Conservation (phyloP, 1,140 invertebrate species). For the Papilio dardanus region DNA sequence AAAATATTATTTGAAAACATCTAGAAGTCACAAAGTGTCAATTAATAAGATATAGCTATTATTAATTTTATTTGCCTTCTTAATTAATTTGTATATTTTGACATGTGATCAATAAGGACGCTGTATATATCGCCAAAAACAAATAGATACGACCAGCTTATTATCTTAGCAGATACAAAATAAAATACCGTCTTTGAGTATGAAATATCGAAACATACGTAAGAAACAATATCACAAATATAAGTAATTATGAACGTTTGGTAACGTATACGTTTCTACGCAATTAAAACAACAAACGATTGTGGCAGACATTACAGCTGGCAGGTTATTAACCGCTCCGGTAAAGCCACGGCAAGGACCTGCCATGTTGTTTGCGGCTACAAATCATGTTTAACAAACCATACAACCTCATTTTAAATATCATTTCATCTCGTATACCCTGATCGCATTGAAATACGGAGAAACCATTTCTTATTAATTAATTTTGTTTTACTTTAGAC, state of each 20-base stretch:
- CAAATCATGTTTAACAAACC: constrained; percentile 30
- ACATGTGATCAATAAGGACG: not conserved
- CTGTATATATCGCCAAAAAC: not conserved
- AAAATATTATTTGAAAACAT: no score
- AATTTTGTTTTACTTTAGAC: not conserved
- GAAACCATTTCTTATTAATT: not conserved
- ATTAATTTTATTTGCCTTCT: not conserved
- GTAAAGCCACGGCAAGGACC: constrained; percentile 42
- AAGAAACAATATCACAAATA: not conserved
- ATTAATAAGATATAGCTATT: no score
- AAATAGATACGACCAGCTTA: not conserved
- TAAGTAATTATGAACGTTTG: constrained; percentile 4
- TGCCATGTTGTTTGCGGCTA: constrained; percentile 46
- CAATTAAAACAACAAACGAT: constrained; percentile 24
- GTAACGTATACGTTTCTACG: not conserved
- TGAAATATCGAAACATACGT: not conserved
- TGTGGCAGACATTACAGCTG: constrained; percentile 10
- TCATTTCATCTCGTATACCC: not conserved
- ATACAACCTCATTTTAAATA: constrained; percentile 28
- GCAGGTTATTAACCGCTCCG: constrained; percentile 42
- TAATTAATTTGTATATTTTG: not conserved
- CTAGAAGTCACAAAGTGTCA: no score
- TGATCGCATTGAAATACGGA: not conserved
- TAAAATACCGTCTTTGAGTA: not conserved
- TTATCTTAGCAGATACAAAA: not conserved